Percentiles rank a stretch among this genome's conserved stretches.
Evolutionary conservation across 2,113 vertebrate species (phyloP).

Genomic region (Pogonocichla stellata): DNA sequence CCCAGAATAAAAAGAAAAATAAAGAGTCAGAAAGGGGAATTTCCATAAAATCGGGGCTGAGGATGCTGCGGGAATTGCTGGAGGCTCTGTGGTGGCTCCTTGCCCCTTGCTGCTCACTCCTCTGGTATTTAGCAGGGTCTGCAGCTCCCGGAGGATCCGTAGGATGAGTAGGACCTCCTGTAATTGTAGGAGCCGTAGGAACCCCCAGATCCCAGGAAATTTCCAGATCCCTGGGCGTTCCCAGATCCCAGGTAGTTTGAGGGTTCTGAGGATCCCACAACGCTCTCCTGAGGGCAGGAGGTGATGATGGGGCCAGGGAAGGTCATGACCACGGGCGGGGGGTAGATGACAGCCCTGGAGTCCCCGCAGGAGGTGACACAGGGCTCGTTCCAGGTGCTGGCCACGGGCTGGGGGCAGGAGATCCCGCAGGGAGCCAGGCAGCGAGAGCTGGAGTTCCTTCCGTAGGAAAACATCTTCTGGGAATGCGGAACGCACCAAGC

Average conservation of each 20-base stretch:
- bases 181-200: not conserved
- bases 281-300: constrained; percentile 30
- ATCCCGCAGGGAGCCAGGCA: not conserved
- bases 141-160: not conserved
- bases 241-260: not conserved
- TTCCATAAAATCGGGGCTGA: rapidly evolving
- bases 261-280: not conserved
- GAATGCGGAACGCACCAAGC: rapidly evolving
- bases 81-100: rapidly evolving
- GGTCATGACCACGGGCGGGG: not conserved
- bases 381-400: not conserved
- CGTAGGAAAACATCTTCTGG: not conserved
- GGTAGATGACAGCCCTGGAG: not conserved
- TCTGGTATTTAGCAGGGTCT: not conserved
- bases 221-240: not conserved
- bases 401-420: not conserved
- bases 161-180: not conserved
- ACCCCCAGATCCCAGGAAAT: not conserved
- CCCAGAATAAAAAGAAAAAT: not conserved
- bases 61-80: rapidly evolving
- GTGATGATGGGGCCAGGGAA: constrained; percentile 39
- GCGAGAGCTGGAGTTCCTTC: not conserved
- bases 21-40: not conserved
- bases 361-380: not conserved
- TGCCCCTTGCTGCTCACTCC: not conserved